Evolutionary conservation across 2,797 vertebrate genomes (phyloP).

Genomic region (Periparus ater): DNA sequence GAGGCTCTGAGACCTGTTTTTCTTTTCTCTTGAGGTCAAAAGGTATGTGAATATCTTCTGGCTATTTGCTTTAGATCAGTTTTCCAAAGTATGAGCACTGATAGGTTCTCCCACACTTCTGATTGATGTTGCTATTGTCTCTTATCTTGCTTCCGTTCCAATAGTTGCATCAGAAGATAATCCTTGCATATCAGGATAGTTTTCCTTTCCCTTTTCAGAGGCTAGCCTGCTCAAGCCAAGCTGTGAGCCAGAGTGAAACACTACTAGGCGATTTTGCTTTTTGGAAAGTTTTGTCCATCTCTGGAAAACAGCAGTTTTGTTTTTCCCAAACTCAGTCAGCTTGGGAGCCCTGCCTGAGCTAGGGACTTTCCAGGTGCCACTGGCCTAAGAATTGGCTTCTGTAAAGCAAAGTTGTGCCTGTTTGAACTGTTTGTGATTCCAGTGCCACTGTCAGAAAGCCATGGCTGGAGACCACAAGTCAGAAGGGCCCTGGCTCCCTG

Average conservation of each 20-base stretch:
- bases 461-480: background rate
- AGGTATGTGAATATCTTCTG: background rate
- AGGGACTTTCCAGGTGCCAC: background rate
- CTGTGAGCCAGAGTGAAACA: background rate
- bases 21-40: background rate
- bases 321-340: background rate
- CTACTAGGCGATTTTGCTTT: background rate
- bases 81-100: background rate
- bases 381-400: background rate
- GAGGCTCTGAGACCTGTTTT: background rate
- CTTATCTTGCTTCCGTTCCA: background rate
- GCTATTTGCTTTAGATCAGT: background rate
- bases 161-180: background rate
- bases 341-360: background rate
- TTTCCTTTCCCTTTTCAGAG: background rate
- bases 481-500: background rate
- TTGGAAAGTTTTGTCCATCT: background rate
- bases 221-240: background rate
- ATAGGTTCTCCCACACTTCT: background rate
- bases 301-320: background rate
- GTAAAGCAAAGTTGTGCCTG: background rate
- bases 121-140: background rate
- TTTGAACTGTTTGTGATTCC: background rate
- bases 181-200: background rate
- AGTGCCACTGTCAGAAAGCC: background rate